phyloP scores from a whole-genome alignment of 2,888 invertebrate species.

The Timema podura region DNA sequence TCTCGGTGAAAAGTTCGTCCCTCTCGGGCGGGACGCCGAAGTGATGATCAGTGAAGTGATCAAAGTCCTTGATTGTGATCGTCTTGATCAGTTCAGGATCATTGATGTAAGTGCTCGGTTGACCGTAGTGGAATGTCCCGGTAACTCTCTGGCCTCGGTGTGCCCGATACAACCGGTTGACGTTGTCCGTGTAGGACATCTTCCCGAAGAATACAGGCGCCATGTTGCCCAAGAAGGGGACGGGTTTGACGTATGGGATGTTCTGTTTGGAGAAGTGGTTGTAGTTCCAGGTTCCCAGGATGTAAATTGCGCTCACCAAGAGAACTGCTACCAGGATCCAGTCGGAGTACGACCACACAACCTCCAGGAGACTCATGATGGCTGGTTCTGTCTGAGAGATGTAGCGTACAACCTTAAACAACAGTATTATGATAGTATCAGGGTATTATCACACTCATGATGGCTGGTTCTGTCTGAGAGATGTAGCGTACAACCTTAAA shows the following conservation, averaged over 20 bases:
- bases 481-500: too few relatives aligned
- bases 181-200: neutral
- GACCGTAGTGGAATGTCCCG: constrained; percentile 48
- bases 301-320: too few relatives aligned
- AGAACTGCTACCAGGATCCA: too few relatives aligned
- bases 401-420: too few relatives aligned
- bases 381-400: too few relatives aligned
- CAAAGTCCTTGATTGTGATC: constrained; percentile 55
- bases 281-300: neutral
- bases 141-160: constrained; percentile 16
- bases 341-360: too few relatives aligned
- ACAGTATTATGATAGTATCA: too few relatives aligned
- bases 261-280: constrained; percentile 1
- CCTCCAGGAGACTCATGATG: too few relatives aligned
- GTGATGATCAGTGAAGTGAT: constrained; percentile 52
- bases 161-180: constrained; percentile 11
- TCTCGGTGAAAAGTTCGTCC: constrained; percentile 51
- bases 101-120: constrained; percentile 46
- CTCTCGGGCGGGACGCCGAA: constrained; percentile 42
- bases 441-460: too few relatives aligned
- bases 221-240: constrained; percentile 22
- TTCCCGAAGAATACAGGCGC: constrained; percentile 11
- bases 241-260: constrained; percentile 8
- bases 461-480: too few relatives aligned
- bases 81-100: constrained; percentile 54